Base-by-base conservation (phyloP, 2,797 vertebrate genomes). In the Heteromormyrus szaboi region DNA sequence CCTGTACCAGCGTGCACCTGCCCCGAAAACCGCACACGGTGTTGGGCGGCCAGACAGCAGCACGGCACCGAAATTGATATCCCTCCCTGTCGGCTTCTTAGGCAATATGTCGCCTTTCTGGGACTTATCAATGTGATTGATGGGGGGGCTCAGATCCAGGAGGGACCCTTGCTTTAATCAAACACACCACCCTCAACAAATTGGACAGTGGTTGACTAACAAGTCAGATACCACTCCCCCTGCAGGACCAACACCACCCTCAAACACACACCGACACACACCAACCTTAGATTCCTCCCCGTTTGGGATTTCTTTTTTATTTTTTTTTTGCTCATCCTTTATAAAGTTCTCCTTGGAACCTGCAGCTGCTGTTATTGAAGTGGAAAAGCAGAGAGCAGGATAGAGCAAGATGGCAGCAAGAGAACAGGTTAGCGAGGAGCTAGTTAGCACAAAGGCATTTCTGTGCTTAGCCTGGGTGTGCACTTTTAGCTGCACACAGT, bases 71-170 rank as follows among this genome's bases (percentile, higher is more conserved):
- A 96, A 97, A 97, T 96, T 96, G 96, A 98, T 97, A 97, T 96
- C 95, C 95, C 94, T 95, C 93, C 95, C 95, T 93, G 92, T 96
- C 96, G 93, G 94, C 94, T 95, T 97, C 96, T 96, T 96, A 96
- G 96, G 96, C 97, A 98, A 97, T 97, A 97, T 97, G 97, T 97
- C 97, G 95, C 95, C 96, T 97, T 97, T 97, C 96, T 96, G 95
- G 95, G 96, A 95, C 95, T 97, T 97, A 97, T 98, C 97, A 97
- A 95, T 94, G 95, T 98, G 97, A 98, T 98, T 95, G 96, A 98
- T 98, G 96, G 94, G 96, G 94, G 94, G 94, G 95, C 95, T 93
- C 94, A 95, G 95, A 94, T 95, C 94, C 96, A 95, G 94, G 95
- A 94, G 95, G 95, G 95, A 95, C 93, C 95, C 94, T 94, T 95